Evolutionary conservation across 1,140 invertebrate genomes (phyloP).

Genomic region (Ostrea edulis): DNA sequence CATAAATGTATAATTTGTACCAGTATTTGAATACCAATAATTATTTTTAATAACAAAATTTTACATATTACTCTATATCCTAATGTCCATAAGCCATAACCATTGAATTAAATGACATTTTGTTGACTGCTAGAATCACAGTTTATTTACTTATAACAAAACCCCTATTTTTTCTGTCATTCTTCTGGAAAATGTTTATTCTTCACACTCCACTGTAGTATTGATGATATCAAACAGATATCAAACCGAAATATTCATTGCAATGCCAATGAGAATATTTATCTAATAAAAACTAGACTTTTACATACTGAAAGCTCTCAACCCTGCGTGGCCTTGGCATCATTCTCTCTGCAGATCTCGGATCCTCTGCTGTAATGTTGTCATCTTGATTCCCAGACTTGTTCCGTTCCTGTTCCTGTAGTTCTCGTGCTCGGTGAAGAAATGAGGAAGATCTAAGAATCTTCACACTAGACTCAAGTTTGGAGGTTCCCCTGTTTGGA

Average conservation of each 20-base stretch:
- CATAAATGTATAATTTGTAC: not conserved
- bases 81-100: not conserved
- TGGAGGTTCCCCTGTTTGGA: constrained; percentile 53
- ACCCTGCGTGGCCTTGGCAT: constrained; percentile 51
- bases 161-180: not conserved
- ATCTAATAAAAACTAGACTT: not conserved
- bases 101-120: not conserved
- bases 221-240: not conserved
- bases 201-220: not conserved
- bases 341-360: constrained; percentile 38
- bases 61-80: not conserved
- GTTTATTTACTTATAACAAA: not conserved
- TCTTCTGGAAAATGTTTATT: not conserved
- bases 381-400: constrained; percentile 55
- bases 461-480: constrained; percentile 55
- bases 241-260: not conserved
- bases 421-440: constrained; percentile 54
- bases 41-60: not conserved
- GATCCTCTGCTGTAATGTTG: constrained; percentile 42
- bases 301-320: constrained; percentile 58
- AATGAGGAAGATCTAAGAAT: constrained; percentile 56
- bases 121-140: not conserved
- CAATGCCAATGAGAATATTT: not conserved
- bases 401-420: constrained; percentile 51
- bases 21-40: not conserved